Conservation (phyloP, 2,797 vertebrate species). For the Argya squamiceps region DNA sequence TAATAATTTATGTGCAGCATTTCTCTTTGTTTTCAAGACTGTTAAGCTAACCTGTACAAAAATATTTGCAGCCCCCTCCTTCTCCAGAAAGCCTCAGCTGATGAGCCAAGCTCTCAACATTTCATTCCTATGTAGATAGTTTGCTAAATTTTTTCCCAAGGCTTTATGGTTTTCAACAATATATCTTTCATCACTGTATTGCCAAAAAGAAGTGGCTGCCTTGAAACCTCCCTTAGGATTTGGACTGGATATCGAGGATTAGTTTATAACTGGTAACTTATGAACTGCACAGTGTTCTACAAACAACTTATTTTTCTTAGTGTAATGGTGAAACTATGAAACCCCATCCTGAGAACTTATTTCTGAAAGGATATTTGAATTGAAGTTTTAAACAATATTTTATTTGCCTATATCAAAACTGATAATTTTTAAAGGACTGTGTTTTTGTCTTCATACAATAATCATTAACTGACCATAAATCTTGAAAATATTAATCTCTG, state of each 20-base stretch:
- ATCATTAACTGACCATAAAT: slow-evolving; percentile 21
- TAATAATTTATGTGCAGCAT: slow-evolving; percentile 8
- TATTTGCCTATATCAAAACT: background rate
- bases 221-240: slow-evolving; percentile 71
- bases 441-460: background rate
- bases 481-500: slow-evolving; percentile 25
- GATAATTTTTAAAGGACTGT: slow-evolving; percentile 5
- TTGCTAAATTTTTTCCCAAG: slow-evolving; percentile 78
- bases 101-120: slow-evolving; percentile 74
- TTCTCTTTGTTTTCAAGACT: slow-evolving; percentile 27
- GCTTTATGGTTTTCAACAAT: slow-evolving; percentile 77
- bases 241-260: slow-evolving; percentile 74
- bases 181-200: slow-evolving; percentile 79
- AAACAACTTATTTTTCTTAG: slow-evolving; percentile 79
- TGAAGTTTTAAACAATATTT: slow-evolving; percentile 49
- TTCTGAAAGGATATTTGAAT: slow-evolving; percentile 46
- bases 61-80: slow-evolving; percentile 33
- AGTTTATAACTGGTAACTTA: slow-evolving; percentile 78
- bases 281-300: slow-evolving; percentile 72
- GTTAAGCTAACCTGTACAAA: slow-evolving; percentile 44
- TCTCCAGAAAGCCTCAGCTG: slow-evolving; percentile 56
- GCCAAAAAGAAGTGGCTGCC: slow-evolving; percentile 73
- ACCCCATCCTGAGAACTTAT: slow-evolving; percentile 52
- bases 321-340: slow-evolving; percentile 70
- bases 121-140: slow-evolving; percentile 76